Percentiles rank a stretch among this genome's conserved stretches.
Evolutionary conservation across 1,140 invertebrate genomes (phyloP).

Genomic region (Drosophila sproati): DNA sequence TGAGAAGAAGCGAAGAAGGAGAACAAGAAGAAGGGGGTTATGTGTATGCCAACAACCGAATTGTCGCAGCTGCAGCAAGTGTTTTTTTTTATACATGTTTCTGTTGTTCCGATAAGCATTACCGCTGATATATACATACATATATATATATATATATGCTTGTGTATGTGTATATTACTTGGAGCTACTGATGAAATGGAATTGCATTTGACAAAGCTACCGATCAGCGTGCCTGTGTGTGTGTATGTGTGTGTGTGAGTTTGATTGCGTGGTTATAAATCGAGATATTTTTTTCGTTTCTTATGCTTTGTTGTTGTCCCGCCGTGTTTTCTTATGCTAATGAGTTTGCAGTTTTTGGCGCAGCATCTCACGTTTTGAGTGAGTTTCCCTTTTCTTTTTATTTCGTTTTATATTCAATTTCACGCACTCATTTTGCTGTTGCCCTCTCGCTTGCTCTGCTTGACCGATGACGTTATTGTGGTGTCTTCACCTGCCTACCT

Average conservation of each 20-base stretch:
- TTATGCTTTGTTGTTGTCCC: slow-evolving; percentile 55
- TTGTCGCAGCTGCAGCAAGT: slow-evolving; percentile 74
- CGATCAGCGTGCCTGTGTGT: slow-evolving; percentile 19
- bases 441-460: slow-evolving; percentile 18
- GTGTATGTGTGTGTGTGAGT: slow-evolving; percentile 35
- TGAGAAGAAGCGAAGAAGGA: neutral
- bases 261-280: slow-evolving; percentile 51
- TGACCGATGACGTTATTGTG: slow-evolving; percentile 68
- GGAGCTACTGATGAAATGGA: slow-evolving; percentile 56
- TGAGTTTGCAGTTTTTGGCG: slow-evolving; percentile 57
- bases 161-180: slow-evolving; percentile 25
- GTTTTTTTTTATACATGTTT: slow-evolving; percentile 47
- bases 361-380: slow-evolving; percentile 49
- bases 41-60: slow-evolving; percentile 39
- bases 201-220: slow-evolving; percentile 59
- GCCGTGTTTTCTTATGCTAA: slow-evolving; percentile 74
- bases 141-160: slow-evolving; percentile 6
- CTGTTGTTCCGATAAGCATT: slow-evolving; percentile 63
- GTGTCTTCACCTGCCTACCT: slow-evolving; percentile 53
- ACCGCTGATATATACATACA: slow-evolving; percentile 21
- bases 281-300: slow-evolving; percentile 37
- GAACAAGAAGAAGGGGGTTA: slow-evolving; percentile 12
- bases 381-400: slow-evolving; percentile 28
- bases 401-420: slow-evolving; percentile 1
- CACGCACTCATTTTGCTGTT: slow-evolving; percentile 32